These are phyloP conservation scores for Girardia tigrina DNA, from an alignment of 2,888 invertebrate genomes.

Conservation along the genomic window DNA sequence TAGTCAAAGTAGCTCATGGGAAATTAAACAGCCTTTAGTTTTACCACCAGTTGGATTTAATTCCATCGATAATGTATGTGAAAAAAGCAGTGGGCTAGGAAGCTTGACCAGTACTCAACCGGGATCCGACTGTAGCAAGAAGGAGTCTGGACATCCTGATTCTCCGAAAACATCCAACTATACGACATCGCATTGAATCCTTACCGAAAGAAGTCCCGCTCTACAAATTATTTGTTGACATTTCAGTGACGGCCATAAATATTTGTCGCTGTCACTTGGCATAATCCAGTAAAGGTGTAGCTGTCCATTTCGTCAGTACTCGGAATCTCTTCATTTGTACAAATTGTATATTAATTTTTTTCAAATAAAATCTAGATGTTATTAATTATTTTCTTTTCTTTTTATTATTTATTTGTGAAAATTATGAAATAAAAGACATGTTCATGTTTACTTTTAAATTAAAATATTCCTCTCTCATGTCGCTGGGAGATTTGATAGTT, in stretches of 20 bases:
- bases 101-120: neutral
- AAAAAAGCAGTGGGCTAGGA: neutral
- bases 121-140: constrained; percentile 13
- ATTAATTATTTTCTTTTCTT: too few relatives aligned
- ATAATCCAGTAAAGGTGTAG: neutral
- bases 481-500: too few relatives aligned
- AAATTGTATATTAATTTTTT: neutral
- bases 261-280: neutral
- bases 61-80: constrained; percentile 5
- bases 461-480: too few relatives aligned
- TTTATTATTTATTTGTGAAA: too few relatives aligned
- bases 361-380: neutral
- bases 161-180: neutral
- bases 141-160: neutral
- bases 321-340: neutral
- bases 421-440: too few relatives aligned
- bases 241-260: neutral
- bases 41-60: neutral
- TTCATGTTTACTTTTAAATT: too few relatives aligned
- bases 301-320: neutral
- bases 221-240: neutral
- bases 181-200: neutral
- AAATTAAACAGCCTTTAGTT: constrained; percentile 1
- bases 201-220: neutral
- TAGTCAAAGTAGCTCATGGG: neutral